phyloP scores from a whole-genome alignment of 2,797 vertebrate genomes.

The Catharus ustulatus region DNA sequence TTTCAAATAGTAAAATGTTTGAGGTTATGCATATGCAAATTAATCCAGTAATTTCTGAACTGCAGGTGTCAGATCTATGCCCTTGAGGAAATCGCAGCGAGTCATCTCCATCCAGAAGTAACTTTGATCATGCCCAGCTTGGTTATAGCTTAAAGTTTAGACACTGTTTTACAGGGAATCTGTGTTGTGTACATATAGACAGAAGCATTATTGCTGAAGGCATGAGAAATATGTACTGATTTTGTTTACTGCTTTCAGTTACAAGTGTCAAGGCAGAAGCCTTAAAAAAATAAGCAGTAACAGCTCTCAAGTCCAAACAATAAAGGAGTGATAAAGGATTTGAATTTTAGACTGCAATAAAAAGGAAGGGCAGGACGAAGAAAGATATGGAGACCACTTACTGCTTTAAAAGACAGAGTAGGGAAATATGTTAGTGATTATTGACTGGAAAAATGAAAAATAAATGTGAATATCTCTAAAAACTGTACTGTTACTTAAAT shows the following conservation, averaged over 20 bases:
- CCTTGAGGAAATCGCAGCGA: background rate
- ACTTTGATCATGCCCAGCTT: background rate
- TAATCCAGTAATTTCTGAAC: background rate
- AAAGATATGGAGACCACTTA: background rate
- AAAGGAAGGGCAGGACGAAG: background rate
- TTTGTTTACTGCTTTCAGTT: background rate
- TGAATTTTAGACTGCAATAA: background rate
- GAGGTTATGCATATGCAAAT: background rate
- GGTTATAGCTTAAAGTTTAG: background rate
- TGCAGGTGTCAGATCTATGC: background rate
- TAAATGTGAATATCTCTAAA: background rate
- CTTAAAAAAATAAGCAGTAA: background rate
- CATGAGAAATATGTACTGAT: background rate
- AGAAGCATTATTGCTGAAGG: background rate
- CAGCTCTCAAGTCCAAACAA: background rate
- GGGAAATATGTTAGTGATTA: background rate
- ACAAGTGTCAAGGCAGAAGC: background rate
- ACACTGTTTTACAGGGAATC: background rate
- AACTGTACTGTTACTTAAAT: background rate
- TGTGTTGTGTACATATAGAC: background rate
- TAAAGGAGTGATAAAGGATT: background rate
- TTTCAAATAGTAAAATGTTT: background rate
- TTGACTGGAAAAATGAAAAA: background rate
- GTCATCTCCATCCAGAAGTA: background rate
- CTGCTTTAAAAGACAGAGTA: background rate